Percentiles rank a stretch among this genome's conserved stretches.
Evolutionary conservation across 2,888 invertebrate genomes (phyloP).

Genomic region (Lucinisca nassula): DNA sequence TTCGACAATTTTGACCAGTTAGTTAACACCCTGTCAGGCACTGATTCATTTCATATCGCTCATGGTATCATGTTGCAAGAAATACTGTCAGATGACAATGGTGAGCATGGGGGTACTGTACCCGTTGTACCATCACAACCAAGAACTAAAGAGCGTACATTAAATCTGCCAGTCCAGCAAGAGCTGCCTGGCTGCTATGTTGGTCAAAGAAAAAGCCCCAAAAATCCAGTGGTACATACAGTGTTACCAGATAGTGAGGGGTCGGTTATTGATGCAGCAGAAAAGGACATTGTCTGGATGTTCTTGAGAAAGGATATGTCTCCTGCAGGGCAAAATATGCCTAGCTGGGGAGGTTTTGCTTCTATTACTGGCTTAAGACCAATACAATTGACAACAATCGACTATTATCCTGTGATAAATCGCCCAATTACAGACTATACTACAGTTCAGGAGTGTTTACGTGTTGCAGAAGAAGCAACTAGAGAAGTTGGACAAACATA

Average conservation of each 20-base stretch:
- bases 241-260: slow-evolving; percentile 10
- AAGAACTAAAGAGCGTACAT: slow-evolving; percentile 13
- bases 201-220: slow-evolving; percentile 43
- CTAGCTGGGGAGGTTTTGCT: slow-evolving; percentile 65
- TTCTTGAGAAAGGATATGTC: slow-evolving; percentile 18
- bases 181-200: slow-evolving; percentile 55
- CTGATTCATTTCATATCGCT: slow-evolving; percentile 68
- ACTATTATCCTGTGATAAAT: slow-evolving; percentile 70
- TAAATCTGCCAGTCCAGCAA: slow-evolving; percentile 20
- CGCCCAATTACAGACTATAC: slow-evolving; percentile 70
- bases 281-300: slow-evolving; percentile 26
- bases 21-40: slow-evolving; percentile 61
- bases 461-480: slow-evolving; percentile 51
- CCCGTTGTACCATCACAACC: slow-evolving; percentile 9
- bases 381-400: slow-evolving; percentile 59
- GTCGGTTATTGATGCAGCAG: neutral
- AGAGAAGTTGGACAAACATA: slow-evolving; percentile 66
- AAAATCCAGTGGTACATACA: neutral
- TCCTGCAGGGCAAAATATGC: slow-evolving; percentile 29
- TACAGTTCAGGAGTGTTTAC: slow-evolving; percentile 64
- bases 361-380: slow-evolving; percentile 62
- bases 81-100: slow-evolving; percentile 16
- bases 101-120: slow-evolving; percentile 16
- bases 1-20: slow-evolving; percentile 75
- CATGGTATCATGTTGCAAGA: slow-evolving; percentile 78